Conservation (phyloP, 1,140 invertebrate species). For the Dendrolimus punctatus region DNA sequence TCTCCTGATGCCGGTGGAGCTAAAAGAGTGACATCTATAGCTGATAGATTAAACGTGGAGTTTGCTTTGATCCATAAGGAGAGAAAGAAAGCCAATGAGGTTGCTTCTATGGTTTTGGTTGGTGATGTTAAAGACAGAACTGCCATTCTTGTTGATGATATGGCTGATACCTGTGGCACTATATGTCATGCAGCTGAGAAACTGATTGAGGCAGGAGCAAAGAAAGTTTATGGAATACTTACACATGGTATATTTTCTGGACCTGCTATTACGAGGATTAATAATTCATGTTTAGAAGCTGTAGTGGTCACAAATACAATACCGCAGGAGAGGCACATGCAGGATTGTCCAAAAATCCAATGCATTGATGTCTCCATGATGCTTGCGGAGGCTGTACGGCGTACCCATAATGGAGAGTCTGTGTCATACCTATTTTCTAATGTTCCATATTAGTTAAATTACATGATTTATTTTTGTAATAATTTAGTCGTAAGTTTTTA, state of each 20-base stretch:
- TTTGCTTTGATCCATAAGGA: slow-evolving; percentile 99
- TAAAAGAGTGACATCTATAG: slow-evolving; percentile 80
- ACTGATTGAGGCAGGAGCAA: slow-evolving; percentile 95
- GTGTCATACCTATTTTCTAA: slow-evolving; percentile 97
- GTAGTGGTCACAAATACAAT: slow-evolving; percentile 99
- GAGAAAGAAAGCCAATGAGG: slow-evolving; percentile 98
- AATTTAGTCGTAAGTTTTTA: slow-evolving; percentile 18
- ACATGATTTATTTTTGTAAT: slow-evolving; percentile 25
- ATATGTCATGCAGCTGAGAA: slow-evolving; percentile 99
- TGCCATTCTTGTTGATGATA: slow-evolving; percentile 98
- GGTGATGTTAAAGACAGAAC: slow-evolving; percentile 98
- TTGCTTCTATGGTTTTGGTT: slow-evolving; percentile 98
- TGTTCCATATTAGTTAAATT: slow-evolving; percentile 85
- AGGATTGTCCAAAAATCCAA: slow-evolving; percentile 94
- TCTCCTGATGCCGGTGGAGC: slow-evolving; percentile 99
- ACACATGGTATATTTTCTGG: slow-evolving; percentile 99
- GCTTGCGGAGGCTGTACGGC: slow-evolving; percentile 96
- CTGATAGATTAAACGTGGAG: slow-evolving; percentile 96
- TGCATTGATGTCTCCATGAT: slow-evolving; percentile 99
- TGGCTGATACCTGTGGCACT: slow-evolving; percentile 99
- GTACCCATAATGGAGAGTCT: slow-evolving; percentile 98
- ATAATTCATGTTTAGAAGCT: slow-evolving; percentile 97
- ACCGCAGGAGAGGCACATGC: slow-evolving; percentile 98
- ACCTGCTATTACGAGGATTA: slow-evolving; percentile 96
- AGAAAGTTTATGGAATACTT: slow-evolving; percentile 96